Percentiles rank a stretch among this genome's conserved stretches.
Conservation (phyloP, 2,797 vertebrate genomes). For the Clarias platycephalus region DNA sequence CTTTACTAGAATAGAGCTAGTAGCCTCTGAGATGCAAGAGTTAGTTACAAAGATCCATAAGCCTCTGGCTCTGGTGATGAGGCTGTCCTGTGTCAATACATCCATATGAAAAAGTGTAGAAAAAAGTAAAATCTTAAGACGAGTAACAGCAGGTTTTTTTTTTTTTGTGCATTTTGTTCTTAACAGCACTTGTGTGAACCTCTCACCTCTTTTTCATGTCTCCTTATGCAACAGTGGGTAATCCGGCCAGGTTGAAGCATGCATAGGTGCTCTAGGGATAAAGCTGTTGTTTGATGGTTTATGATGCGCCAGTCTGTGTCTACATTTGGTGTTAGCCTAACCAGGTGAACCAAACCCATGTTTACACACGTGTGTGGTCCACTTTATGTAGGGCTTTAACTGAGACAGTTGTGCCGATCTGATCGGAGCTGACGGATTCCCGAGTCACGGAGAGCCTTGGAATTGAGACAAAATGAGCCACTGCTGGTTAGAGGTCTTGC, state of each 20-base stretch:
- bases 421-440: not conserved
- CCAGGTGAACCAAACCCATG: conserved; percentile 62
- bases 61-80: not conserved
- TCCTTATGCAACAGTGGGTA: conserved; percentile 30
- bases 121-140: not conserved
- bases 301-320: conserved; percentile 70
- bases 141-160: not conserved
- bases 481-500: not conserved
- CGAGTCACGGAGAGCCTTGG: not conserved
- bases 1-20: not conserved
- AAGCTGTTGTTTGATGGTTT: conserved; percentile 67
- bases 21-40: not conserved
- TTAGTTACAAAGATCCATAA: not conserved
- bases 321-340: conserved; percentile 62
- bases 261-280: conserved; percentile 65
- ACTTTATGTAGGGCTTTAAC: not conserved
- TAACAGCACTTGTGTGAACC: conserved; percentile 27
- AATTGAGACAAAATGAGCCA: not conserved
- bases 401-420: not conserved
- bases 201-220: conserved; percentile 18
- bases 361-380: conserved; percentile 38
- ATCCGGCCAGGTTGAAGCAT: conserved; percentile 63
- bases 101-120: not conserved
- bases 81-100: not conserved
- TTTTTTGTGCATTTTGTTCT: too few relatives aligned